Evolutionary conservation across 2,797 vertebrate genomes (phyloP).

Genomic region (Gallinago solitaria): DNA sequence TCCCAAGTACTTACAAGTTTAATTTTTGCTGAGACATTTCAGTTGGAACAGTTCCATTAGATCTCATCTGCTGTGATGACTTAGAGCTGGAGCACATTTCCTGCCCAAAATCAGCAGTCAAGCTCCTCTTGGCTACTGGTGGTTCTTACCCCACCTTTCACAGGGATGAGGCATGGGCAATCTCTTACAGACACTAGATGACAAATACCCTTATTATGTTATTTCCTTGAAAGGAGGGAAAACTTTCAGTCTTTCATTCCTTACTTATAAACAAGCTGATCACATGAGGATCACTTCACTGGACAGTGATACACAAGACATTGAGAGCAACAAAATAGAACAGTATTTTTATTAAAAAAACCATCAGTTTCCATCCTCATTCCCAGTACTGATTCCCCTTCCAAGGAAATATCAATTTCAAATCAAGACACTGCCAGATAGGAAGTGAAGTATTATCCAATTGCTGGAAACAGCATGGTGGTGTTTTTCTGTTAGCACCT

Average conservation of each 20-base stretch:
- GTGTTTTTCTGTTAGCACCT: slow-evolving; percentile 3
- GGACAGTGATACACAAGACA: background rate
- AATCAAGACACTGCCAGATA: background rate
- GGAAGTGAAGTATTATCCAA: background rate
- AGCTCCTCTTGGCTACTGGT: background rate
- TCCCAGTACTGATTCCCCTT: background rate
- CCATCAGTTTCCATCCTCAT: background rate
- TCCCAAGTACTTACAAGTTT: background rate
- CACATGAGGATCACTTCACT: background rate
- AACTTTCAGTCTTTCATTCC: background rate
- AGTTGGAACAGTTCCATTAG: background rate
- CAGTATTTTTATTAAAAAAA: background rate
- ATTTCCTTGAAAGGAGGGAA: slow-evolving; percentile 2
- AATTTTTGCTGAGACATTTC: background rate
- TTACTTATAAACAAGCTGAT: background rate
- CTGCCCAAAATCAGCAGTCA: background rate
- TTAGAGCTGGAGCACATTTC: background rate
- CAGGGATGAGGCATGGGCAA: rapidly evolving
- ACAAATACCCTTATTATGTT: background rate
- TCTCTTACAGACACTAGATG: background rate
- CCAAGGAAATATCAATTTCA: slow-evolving; percentile 3
- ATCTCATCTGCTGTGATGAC: background rate
- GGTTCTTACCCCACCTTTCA: background rate
- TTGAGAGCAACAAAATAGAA: background rate
- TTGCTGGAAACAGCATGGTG: background rate